Evolutionary conservation across 2,113 vertebrate genomes (phyloP).

Genomic region (Coturnix japonica): DNA sequence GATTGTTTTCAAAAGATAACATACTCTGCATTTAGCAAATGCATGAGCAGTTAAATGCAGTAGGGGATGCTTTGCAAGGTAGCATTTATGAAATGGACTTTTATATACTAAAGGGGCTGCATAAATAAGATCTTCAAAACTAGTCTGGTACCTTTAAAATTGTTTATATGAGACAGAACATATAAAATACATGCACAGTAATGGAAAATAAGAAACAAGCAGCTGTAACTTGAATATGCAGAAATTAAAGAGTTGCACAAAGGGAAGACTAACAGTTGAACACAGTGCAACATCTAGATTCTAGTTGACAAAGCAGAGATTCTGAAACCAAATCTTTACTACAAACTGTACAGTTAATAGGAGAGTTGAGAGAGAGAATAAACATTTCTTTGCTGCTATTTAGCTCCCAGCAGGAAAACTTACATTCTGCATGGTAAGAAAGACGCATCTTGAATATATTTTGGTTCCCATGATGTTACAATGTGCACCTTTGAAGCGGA

Average conservation of each 20-base stretch:
- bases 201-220: neutral
- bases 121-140: neutral
- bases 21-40: neutral
- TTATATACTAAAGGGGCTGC: neutral
- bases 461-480: neutral
- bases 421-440: neutral
- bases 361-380: neutral
- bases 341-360: neutral
- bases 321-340: neutral
- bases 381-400: neutral
- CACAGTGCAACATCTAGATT: neutral
- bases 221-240: neutral
- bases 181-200: neutral
- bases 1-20: neutral
- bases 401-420: neutral
- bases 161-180: neutral
- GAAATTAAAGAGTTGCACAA: neutral
- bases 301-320: neutral
- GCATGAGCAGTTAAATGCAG: neutral
- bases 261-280: neutral
- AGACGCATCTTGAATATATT: neutral
- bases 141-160: neutral
- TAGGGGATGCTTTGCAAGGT: neutral
- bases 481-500: neutral
- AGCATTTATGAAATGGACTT: neutral